Base-by-base conservation (phyloP, 2,888 invertebrate genomes). In the Apotomis turbidana region DNA sequence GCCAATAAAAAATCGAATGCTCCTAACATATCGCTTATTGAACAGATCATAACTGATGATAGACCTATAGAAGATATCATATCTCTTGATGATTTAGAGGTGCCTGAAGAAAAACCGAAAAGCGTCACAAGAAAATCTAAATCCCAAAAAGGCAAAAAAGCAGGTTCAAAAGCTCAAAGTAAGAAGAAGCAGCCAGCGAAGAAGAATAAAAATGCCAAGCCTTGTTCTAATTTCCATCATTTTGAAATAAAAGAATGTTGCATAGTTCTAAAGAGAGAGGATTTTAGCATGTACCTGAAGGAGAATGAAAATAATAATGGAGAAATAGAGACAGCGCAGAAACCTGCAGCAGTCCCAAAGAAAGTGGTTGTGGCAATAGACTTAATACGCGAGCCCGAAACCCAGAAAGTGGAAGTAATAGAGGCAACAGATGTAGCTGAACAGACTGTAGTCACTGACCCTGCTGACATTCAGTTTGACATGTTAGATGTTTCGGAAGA, bases 401-500 rank as follows among this genome's bases (percentile, higher is more conserved):
- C 38, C 27, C n/a, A 58, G 55, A 68, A 57, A 46, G 68, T 71
- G 36, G 73, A 74, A 41, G 73, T 75, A 59, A 61, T 68, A 61
- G 70, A 70, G 52, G 71, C 73, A 49, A 76, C 44, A 10, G 77
- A 75, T 59, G 68, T 77, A 15, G 73, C 76, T 13, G 83, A 81
- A 73, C 81, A 83, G 55, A 70, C 77, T 3, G 77, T 83, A 38
- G 80, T 82, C 5, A 88, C 85, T 77, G 71, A 71, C 41, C 36
- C 71, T 12, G 49, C 69, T 62, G 89, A 90, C 64, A 78, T 92
- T 52, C 90, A 90, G 58, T 87, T 93, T 78, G 93, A 93, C 73
- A 92, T 93, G 92, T 81, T 93, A 70, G 93, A 93, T 80, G 92
- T 93, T 0, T 93, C 92, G 0, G 93, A 93, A 77, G 93, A 93